These are phyloP conservation scores for Campopleginae sp. DNA, from an alignment of 2,888 invertebrate genomes.

Conservation along the genomic window DNA sequence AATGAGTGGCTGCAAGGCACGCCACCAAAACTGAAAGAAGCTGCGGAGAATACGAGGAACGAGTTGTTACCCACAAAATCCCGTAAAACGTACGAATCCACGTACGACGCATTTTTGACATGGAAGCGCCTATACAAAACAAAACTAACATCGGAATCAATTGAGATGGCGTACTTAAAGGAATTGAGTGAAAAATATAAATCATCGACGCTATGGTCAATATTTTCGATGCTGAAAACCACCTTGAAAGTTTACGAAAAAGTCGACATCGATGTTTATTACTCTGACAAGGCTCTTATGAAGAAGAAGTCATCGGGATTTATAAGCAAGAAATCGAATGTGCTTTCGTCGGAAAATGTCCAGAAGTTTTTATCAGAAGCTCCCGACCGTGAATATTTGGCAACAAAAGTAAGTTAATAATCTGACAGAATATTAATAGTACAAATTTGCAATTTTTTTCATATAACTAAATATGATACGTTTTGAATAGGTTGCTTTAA, in stretches of 20 bases:
- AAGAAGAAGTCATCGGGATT: slow-evolving; percentile 53
- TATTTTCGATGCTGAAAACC: slow-evolving; percentile 60
- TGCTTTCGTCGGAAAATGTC: slow-evolving; percentile 37
- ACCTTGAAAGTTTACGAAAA: slow-evolving; percentile 52
- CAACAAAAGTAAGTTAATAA: slow-evolving; percentile 36
- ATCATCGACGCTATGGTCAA: slow-evolving; percentile 58
- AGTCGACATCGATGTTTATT: slow-evolving; percentile 51
- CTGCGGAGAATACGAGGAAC: background rate
- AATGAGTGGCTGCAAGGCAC: slow-evolving; percentile 18
- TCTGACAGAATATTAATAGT: background rate
- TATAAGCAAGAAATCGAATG: slow-evolving; percentile 34
- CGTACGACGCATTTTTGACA: slow-evolving; percentile 36
- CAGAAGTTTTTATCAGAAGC: slow-evolving; percentile 43
- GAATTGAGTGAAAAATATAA: slow-evolving; percentile 48
- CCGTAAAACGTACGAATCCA: slow-evolving; percentile 5
- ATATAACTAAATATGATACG: slow-evolving; percentile 21
- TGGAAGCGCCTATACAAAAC: slow-evolving; percentile 33
- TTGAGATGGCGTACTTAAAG: slow-evolving; percentile 52
- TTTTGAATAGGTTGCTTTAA: slow-evolving; percentile 33
- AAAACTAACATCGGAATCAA: slow-evolving; percentile 34
- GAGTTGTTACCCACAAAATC: slow-evolving; percentile 35
- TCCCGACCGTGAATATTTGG: slow-evolving; percentile 32
- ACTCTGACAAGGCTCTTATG: slow-evolving; percentile 44
- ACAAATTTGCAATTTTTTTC: slow-evolving; percentile 22
- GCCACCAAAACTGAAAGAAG: slow-evolving; percentile 18